These are phyloP conservation scores for Chloroclystis v-ata DNA, from an alignment of 2,888 invertebrate species.

Conservation along the genomic window DNA sequence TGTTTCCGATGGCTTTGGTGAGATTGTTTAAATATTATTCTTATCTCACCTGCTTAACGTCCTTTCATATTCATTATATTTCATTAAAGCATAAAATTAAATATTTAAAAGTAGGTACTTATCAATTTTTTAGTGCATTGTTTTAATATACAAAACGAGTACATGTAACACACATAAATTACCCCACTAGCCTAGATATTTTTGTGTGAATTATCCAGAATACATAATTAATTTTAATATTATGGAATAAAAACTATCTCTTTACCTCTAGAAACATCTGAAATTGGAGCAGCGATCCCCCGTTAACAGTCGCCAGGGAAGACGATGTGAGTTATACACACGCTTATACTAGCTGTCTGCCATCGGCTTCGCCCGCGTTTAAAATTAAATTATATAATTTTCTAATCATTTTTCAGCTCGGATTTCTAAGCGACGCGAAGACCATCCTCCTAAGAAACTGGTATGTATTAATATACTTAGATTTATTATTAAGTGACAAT, in stretches of 20 bases:
- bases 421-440: constrained; percentile 42
- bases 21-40: neutral
- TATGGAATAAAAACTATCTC: constrained; percentile 1
- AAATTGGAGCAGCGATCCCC: constrained; percentile 29
- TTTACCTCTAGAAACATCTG: constrained; percentile 19
- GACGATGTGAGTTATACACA: constrained; percentile 38
- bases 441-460: constrained; percentile 35
- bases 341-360: too few species aligned
- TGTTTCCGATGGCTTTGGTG: constrained; percentile 33
- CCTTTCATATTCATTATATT: too few species aligned
- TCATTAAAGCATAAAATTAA: too few species aligned
- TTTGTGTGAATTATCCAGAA: too few species aligned
- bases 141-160: too few species aligned
- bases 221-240: too few species aligned
- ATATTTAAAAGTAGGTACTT: neutral
- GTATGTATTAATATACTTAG: constrained; percentile 32
- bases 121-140: too few species aligned
- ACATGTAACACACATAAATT: too few species aligned
- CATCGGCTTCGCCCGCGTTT: too few species aligned
- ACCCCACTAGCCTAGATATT: too few species aligned
- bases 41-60: too few species aligned
- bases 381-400: neutral
- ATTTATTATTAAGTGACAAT: too few species aligned
- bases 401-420: constrained; percentile 31
- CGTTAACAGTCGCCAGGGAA: constrained; percentile 24